Base-by-base conservation (phyloP, 2,888 invertebrate genomes). In the Aquatica leii region DNA sequence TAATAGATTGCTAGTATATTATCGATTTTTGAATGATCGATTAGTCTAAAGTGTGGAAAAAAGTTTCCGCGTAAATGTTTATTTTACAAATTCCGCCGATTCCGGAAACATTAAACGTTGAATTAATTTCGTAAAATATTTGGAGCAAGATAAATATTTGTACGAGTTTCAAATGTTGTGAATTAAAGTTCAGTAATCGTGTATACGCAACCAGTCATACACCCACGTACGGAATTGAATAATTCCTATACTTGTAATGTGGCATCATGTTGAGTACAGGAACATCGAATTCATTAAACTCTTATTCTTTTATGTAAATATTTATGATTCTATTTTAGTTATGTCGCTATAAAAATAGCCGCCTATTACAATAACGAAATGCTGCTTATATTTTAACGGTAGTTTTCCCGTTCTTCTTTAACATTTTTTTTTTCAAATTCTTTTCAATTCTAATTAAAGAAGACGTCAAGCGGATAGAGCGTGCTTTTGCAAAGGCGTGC, bases 161-260 rank as follows among this genome's bases (percentile, higher is more conserved):
- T 20, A 46, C 46, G 41, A 18, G 46, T 18, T 46, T 17, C 8
- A 20, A 46, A 46, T 20, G 18, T 18, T 20, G 46, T 46, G 46
- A 46, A 46, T 46, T 46, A 46, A 46, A 46, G 18, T 20, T 46
- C n/a, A 18, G 37, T 9, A 9, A 6, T 6, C 37, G 37, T 37
- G 18, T 40, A 40, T 58, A 58, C 50, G 57, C 57, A 58, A 58
- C 57, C 57, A 58, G 21, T 24, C 49, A 21, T 50, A 40, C 57
- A 58, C 57, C 57, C 57, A 58, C 57, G 57, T 50, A 35, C 5
- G 21, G 35, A 20, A 34, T 56, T 56, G 48, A 18, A 56, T 56
- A 56, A 46, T 56, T 48, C 31, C 12, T 46, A 8, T 46, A 46
- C 46, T 18, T 46, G 6, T 24, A 46, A 46, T 46, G 46, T 46